Evolutionary conservation across 2,113 vertebrate species (phyloP).

Genomic region (Oreochromis tanganicae): DNA sequence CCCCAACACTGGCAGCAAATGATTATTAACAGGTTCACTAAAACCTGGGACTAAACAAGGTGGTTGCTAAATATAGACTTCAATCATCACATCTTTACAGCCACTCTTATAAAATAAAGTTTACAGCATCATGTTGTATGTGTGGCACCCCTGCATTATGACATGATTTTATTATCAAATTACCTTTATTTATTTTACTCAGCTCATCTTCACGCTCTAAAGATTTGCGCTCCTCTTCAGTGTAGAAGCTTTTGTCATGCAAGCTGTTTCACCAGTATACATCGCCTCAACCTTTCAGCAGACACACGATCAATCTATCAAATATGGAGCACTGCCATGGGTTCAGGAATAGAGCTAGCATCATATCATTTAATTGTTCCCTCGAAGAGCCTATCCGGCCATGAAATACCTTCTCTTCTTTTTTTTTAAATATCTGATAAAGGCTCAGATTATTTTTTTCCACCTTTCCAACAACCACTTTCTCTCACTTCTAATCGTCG

Average conservation of each 20-base stretch:
- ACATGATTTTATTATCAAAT: background rate
- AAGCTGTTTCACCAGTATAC: background rate
- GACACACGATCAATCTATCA: background rate
- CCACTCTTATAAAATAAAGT: background rate
- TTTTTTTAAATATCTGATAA: constrained; percentile 6
- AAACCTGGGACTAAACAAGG: background rate
- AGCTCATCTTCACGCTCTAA: background rate
- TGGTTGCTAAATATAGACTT: background rate
- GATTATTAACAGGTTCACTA: background rate
- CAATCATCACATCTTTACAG: background rate
- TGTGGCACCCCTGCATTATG: background rate
- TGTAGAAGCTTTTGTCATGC: background rate
- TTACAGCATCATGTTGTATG: background rate
- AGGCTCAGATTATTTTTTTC: background rate
- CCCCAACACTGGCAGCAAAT: background rate
- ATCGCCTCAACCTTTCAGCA: background rate
- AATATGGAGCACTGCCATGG: background rate
- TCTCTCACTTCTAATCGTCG: background rate
- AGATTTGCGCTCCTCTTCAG: background rate
- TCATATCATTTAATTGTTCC: background rate
- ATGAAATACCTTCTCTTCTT: background rate
- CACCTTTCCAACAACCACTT: background rate
- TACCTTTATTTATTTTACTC: background rate
- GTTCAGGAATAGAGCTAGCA: background rate
- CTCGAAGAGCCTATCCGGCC: background rate